phyloP scores from a whole-genome alignment of 1,140 invertebrate genomes.

The Archegozetes longisetosus region DNA sequence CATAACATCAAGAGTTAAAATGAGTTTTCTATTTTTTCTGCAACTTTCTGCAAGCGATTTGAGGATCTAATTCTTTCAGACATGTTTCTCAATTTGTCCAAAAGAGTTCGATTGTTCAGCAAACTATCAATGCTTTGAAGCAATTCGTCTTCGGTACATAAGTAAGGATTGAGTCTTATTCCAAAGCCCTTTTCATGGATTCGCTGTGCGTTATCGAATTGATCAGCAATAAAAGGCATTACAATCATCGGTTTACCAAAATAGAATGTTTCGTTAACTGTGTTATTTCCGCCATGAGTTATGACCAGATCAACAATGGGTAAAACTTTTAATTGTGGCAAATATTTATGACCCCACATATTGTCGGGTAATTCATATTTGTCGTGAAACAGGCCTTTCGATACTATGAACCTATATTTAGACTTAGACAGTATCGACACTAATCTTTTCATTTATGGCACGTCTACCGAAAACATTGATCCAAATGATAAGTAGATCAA shows the following conservation, averaged over 20 bases:
- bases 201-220: constrained; percentile 8
- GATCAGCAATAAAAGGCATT: too few relatives aligned
- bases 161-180: constrained; percentile 7
- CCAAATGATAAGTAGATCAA: constrained; percentile 17
- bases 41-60: not conserved
- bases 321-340: too few relatives aligned
- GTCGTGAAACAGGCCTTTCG: constrained; percentile 6
- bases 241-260: too few relatives aligned
- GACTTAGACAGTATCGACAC: too few relatives aligned
- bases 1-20: too few relatives aligned
- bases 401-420: constrained; percentile 6
- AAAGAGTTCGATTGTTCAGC: constrained; percentile 3
- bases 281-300: too few relatives aligned
- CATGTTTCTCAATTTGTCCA: not conserved
- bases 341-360: too few relatives aligned
- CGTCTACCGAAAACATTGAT: constrained; percentile 7
- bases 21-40: not conserved
- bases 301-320: too few relatives aligned
- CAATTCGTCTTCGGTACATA: constrained; percentile 14
- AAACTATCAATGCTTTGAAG: constrained; percentile 10
- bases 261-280: too few relatives aligned
- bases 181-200: constrained; percentile 13
- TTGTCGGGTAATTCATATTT: too few relatives aligned
- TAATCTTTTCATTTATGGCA: constrained; percentile 7
- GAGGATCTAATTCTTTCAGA: constrained; percentile 3